Conservation (phyloP, 2,888 invertebrate species). For the Plagodis pulveraria region DNA sequence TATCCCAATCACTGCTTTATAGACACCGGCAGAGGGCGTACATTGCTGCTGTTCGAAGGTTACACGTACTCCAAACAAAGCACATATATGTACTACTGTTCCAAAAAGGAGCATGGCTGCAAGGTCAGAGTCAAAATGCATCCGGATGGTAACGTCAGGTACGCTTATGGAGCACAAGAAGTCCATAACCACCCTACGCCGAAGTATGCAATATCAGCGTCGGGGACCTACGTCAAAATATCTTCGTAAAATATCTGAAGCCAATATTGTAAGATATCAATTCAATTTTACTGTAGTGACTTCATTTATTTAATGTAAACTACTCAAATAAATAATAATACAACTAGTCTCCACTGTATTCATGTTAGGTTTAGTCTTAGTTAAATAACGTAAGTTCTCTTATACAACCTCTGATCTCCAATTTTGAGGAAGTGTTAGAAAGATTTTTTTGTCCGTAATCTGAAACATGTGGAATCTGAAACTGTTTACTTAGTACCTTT, state of each 20-base stretch:
- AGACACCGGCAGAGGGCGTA: constrained; percentile 25
- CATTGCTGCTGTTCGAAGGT: constrained; percentile 44
- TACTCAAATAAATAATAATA: background rate
- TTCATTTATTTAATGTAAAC: too few relatives aligned
- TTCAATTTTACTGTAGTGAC: too few relatives aligned
- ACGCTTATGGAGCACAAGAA: background rate
- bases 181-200: constrained; percentile 15
- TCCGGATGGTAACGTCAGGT: constrained; percentile 6
- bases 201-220: constrained; percentile 10
- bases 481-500: too few relatives aligned
- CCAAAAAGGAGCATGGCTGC: constrained; percentile 33
- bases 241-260: constrained; percentile 1
- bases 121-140: constrained; percentile 36
- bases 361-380: too few relatives aligned
- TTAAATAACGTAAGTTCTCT: too few relatives aligned
- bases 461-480: too few relatives aligned
- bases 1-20: constrained; percentile 23
- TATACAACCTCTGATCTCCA: too few relatives aligned
- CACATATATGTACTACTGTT: constrained; percentile 37
- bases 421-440: too few relatives aligned
- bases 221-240: constrained; percentile 15
- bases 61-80: constrained; percentile 46
- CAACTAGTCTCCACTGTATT: too few relatives aligned
- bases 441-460: too few relatives aligned
- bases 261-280: background rate